phyloP scores from a whole-genome alignment of 2,113 vertebrate species.

The Ameiurus melas region DNA sequence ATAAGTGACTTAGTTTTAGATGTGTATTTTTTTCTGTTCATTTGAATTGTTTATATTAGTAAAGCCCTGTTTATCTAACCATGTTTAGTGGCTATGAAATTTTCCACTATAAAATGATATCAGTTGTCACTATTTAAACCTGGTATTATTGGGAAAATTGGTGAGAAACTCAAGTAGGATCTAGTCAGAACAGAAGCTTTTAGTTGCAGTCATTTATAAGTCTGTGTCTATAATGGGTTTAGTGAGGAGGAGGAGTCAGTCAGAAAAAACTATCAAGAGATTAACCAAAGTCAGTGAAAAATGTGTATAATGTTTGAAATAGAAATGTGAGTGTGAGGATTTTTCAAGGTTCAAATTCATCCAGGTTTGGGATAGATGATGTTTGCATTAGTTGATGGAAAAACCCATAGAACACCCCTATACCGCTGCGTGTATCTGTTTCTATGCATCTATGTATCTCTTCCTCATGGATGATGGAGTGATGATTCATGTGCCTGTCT shows the following conservation, averaged over 20 bases:
- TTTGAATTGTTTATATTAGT: background rate
- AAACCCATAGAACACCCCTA: background rate
- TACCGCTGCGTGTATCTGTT: background rate
- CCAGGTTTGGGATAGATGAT: background rate
- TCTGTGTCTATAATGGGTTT: background rate
- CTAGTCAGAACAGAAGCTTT: background rate
- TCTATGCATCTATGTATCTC: background rate
- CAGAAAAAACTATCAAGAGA: background rate
- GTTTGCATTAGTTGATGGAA: background rate
- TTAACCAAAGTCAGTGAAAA: background rate
- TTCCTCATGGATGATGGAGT: background rate
- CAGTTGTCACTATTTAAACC: background rate
- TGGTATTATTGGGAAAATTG: background rate
- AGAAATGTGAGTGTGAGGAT: background rate
- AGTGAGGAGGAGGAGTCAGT: background rate
- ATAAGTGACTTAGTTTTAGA: background rate
- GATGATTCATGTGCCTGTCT: background rate
- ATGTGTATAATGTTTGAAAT: background rate
- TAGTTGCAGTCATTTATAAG: background rate
- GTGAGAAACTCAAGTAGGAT: background rate
- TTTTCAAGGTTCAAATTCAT: background rate
- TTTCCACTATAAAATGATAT: too few relatives aligned
- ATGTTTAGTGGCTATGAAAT: too few relatives aligned
- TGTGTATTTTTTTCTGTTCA: background rate
- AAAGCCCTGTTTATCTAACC: background rate